Conservation (phyloP, 2,797 vertebrate genomes). For the Xerus rutilus region DNA sequence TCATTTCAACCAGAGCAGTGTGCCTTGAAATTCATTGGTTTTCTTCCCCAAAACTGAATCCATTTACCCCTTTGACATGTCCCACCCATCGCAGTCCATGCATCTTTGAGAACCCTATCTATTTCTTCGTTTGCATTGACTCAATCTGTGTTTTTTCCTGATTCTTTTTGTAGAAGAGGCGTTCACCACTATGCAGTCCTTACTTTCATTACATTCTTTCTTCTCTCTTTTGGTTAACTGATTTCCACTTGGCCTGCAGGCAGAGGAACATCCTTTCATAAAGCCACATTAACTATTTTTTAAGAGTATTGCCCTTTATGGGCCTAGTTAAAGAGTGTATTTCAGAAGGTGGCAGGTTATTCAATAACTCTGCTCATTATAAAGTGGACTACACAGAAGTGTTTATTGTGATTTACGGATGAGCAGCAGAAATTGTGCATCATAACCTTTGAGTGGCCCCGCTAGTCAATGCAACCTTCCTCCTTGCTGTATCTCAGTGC, state of each 20-base stretch:
- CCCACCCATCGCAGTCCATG: neutral
- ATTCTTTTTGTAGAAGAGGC: neutral
- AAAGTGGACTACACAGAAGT: conserved; percentile 42
- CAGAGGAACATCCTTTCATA: neutral
- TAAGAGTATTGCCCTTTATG: neutral
- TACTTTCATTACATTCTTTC: neutral
- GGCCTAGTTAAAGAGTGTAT: neutral
- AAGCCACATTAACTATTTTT: neutral
- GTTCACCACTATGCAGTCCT: neutral
- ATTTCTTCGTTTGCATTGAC: neutral
- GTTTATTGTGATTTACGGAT: conserved; percentile 58
- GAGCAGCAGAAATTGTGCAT: neutral
- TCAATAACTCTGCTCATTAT: conserved; percentile 68
- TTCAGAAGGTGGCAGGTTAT: conserved; percentile 64
- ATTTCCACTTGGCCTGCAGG: neutral
- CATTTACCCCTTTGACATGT: neutral
- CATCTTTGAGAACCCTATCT: neutral
- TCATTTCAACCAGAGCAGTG: neutral
- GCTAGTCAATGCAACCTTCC: conserved; percentile 64
- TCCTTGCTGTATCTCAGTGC: conserved; percentile 25
- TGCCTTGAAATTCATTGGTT: neutral
- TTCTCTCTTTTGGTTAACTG: neutral
- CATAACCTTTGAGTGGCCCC: neutral
- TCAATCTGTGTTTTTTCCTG: neutral
- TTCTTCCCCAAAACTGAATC: neutral